A percentile compares a stretch with the other conserved stretches of the same genome.
Conservation (phyloP, 2,888 invertebrate species). For the Calameuta pallipes region DNA sequence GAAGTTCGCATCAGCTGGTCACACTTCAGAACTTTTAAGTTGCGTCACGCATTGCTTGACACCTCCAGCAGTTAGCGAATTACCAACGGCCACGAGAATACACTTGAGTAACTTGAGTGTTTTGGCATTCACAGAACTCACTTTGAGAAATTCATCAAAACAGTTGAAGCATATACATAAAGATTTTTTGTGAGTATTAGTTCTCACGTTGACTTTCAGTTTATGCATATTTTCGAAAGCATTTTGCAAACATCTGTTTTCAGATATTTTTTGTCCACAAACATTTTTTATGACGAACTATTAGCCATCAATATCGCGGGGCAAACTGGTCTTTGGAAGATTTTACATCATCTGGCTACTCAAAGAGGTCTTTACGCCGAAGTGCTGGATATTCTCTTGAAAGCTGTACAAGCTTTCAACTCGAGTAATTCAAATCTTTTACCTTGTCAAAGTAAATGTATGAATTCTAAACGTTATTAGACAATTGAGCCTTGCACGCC, state of each 20-base stretch:
- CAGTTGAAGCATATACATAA: conserved; percentile 59
- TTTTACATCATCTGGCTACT: conserved; percentile 69
- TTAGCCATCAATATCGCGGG: conserved; percentile 74
- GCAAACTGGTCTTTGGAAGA: conserved; percentile 73
- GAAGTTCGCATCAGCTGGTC: conserved; percentile 73
- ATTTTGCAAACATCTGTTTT: conserved; percentile 30
- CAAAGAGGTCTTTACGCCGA: conserved; percentile 70
- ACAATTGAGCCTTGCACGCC: background rate
- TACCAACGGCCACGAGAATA: conserved; percentile 72
- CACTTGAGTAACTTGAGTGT: conserved; percentile 76
- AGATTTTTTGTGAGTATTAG: conserved; percentile 67
- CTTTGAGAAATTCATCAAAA: conserved; percentile 56
- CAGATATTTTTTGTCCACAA: conserved; percentile 72
- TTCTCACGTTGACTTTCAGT: background rate
- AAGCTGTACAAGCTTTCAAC: conserved; percentile 57
- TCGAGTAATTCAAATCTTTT: conserved; percentile 40
- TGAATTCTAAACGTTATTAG: background rate
- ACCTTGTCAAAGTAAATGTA: conserved; percentile 39
- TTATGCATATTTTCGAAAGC: background rate
- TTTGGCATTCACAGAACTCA: conserved; percentile 74
- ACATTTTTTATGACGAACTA: conserved; percentile 75
- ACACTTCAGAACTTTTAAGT: conserved; percentile 72
- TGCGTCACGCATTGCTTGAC: conserved; percentile 71
- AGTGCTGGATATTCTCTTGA: conserved; percentile 70
- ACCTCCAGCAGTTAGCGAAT: conserved; percentile 68